Percentiles rank a stretch among this genome's conserved stretches.
phyloP scores from a whole-genome alignment of 1,140 invertebrate genomes.

The Amyelois transitella region DNA sequence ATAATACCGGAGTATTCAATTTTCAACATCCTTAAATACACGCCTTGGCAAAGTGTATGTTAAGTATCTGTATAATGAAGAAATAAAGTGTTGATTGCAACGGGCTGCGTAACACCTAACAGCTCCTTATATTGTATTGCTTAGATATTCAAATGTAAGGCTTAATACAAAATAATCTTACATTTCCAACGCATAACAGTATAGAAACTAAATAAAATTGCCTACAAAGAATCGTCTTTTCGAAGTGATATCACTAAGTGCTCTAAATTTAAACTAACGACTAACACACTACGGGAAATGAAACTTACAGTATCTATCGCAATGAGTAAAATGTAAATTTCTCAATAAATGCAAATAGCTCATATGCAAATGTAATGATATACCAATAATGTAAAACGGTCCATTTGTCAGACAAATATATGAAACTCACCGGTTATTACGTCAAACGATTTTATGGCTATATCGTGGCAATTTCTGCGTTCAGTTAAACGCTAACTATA shows the following conservation, averaged over 20 bases:
- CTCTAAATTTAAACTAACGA: neutral
- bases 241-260: neutral
- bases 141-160: neutral
- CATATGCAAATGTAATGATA: constrained; percentile 38
- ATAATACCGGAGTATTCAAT: too few species aligned
- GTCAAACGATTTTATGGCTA: constrained; percentile 58
- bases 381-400: constrained; percentile 49
- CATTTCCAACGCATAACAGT: neutral
- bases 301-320: neutral
- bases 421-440: constrained; percentile 56
- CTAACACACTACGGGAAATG: neutral
- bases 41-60: neutral
- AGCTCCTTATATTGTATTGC: neutral
- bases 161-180: neutral
- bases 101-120: neutral
- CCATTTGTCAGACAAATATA: constrained; percentile 65
- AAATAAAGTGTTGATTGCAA: neutral
- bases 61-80: neutral
- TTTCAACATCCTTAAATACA: too few species aligned
- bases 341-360: constrained; percentile 30
- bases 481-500: constrained; percentile 52
- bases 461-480: constrained; percentile 54
- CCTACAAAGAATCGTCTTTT: neutral
- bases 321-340: constrained; percentile 29
- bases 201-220: neutral